Evolutionary conservation across 2,113 vertebrate species (phyloP).

Genomic region (Microtus pennsylvanicus): DNA sequence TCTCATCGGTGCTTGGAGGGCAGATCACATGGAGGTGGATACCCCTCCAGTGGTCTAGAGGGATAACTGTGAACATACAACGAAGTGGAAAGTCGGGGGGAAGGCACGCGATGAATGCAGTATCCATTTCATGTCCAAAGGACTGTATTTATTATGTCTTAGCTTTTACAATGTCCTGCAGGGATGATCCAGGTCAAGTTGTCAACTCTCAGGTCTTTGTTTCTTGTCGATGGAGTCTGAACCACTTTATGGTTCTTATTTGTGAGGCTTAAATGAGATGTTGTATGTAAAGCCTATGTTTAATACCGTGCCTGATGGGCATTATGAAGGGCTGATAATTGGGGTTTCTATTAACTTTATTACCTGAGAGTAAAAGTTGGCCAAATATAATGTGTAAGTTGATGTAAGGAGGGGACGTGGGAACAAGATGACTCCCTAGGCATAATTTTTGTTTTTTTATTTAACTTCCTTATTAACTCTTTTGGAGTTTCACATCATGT

Average conservation of each 20-base stretch:
- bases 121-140: neutral
- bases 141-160: neutral
- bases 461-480: too few relatives aligned
- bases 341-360: neutral
- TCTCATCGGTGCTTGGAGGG: neutral
- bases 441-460: neutral
- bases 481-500: too few relatives aligned
- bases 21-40: neutral
- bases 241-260: neutral
- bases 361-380: neutral
- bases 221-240: neutral
- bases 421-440: neutral
- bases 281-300: neutral
- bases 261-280: neutral
- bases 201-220: neutral
- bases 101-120: neutral
- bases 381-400: neutral
- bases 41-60: neutral
- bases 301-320: neutral
- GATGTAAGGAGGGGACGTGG: neutral
- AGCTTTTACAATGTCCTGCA: neutral
- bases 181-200: neutral
- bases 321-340: neutral
- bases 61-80: neutral
- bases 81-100: accelerated